Evolutionary conservation across 2,888 invertebrate species (phyloP), one percentile per base, ranked within the genome.

Genomic region (Drepanosiphum platanoidis): DNA sequence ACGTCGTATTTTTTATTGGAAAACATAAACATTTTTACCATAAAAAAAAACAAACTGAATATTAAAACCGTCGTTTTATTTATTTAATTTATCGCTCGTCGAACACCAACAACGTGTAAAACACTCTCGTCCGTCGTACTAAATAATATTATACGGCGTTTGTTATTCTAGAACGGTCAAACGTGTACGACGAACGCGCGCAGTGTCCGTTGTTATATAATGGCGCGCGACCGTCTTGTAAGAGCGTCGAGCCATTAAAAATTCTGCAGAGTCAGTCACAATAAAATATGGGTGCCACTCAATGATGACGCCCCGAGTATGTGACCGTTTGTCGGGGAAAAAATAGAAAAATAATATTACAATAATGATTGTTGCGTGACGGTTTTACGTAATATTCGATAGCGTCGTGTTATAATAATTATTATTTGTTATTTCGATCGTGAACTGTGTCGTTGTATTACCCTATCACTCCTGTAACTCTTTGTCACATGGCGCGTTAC

Each of bases 271-370:
- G 74, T 52, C 34, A n/a, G 52, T 74, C 74, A n/a, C 34, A 22
- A n/a, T 74, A 52, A n/a, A n/a, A n/a, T n/a, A 74, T 34, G 74
- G 32, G 22, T 52, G 7, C 74, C 74, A 52, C 52, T 74, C 52
- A 52, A 74, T 74, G 52, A 34, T 74, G 7, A 34, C 18, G 52
- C 46, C 5, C 27, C 30, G 34, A 2, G n/a, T 11, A 34, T 11
- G n/a, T n/a, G n/a, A 52, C 52, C 22, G 46, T 52, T 32, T 52
- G 11, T 34, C n/a, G n/a, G 2, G 46, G 9, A 42, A 42, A 42
- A 42, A 8, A 42, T 42, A 9, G 13, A 27, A 52, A 11, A 32
- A 22, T 18, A 15, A 74, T 27, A 72, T 30, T 15, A 68, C 22
- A 42, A n/a, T 39, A 8, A n/a, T 18, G 5, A n/a, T 18, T 18